Evolutionary conservation across 2,888 invertebrate genomes (phyloP), one percentile per base, ranked within the genome.

Genomic region (Aquatica leii): DNA sequence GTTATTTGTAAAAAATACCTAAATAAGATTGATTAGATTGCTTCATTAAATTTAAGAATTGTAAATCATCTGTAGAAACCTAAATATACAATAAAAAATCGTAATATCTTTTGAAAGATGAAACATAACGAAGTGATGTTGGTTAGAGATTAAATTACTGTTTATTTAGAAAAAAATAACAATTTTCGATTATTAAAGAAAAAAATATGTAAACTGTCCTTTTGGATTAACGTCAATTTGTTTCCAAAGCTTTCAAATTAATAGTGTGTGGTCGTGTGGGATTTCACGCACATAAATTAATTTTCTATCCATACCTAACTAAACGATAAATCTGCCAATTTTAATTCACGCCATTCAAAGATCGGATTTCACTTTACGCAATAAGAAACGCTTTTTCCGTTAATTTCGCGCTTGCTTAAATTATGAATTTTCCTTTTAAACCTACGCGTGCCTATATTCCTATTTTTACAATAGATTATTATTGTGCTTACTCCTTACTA

Each of bases 191-290:
- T 24, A 24, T 24, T 24, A 24, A 4, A 24, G 6, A 24, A 24
- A 6, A 24, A 24, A 4, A 24, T 24, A 24, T 24, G 24, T 24
- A 40, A 40, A 40, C n/a, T 40, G 40, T 40, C 40, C 12, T 2
- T n/a, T 12, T 4, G 50, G 49, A 57, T 57, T 57, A 57, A 21
- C 49, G 40, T 35, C 12, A 34, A 31, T 52, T 35, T 34, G 18
- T 17, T 8, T 1, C 18, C 11, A 53, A 53, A 59, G 31, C 24
- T 34, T 17, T 31, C 34, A 5, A 18, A 41, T 12, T 51, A 51
- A 31, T 51, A 43, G 46, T 56, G 55, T 56, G 55, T 43, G 43
- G 51, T 9, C 50, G 59, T 59, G 51, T 59, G 52, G 59, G 51
- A 59, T 59, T 59, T 59, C 52, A 51, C 43, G 59, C 51, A 51